Percentiles rank a stretch among this genome's conserved stretches.
phyloP scores from a whole-genome alignment of 2,888 invertebrate genomes.

The Deroplatys truncata region DNA sequence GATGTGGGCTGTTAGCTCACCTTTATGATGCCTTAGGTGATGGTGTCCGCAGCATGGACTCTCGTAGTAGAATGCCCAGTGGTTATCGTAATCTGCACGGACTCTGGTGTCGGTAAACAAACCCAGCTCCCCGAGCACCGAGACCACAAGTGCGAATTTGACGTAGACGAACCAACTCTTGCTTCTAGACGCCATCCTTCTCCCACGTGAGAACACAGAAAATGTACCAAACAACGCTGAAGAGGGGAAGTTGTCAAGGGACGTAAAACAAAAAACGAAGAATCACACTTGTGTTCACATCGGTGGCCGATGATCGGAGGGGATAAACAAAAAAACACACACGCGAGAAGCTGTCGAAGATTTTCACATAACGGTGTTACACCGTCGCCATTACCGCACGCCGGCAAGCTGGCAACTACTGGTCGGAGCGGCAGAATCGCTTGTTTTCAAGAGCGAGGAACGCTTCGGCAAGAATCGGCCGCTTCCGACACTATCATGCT shows the following conservation, averaged over 20 bases:
- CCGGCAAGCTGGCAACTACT: background rate
- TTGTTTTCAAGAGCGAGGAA: background rate
- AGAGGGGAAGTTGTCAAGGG: background rate
- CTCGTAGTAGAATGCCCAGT: conserved; percentile 62
- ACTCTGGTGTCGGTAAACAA: background rate
- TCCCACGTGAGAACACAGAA: background rate
- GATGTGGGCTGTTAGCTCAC: conserved; percentile 36
- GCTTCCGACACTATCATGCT: background rate
- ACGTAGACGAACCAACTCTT: conserved; percentile 5
- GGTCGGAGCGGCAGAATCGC: background rate
- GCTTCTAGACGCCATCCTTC: background rate
- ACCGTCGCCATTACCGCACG: background rate
- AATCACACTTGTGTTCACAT: background rate
- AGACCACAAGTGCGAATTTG: conserved; percentile 12
- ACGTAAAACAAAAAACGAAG: background rate
- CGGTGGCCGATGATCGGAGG: background rate
- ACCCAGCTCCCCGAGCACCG: conserved; percentile 24
- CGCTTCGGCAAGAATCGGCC: background rate
- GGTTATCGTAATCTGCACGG: conserved; percentile 54
- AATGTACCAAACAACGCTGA: background rate
- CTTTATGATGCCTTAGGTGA: conserved; percentile 61
- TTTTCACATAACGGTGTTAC: background rate
- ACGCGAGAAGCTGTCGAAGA: background rate
- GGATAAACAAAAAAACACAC: background rate
- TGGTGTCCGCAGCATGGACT: conserved; percentile 60